Evolutionary conservation across 2,888 invertebrate genomes (phyloP).

Genomic region (Campaea margaritaria): DNA sequence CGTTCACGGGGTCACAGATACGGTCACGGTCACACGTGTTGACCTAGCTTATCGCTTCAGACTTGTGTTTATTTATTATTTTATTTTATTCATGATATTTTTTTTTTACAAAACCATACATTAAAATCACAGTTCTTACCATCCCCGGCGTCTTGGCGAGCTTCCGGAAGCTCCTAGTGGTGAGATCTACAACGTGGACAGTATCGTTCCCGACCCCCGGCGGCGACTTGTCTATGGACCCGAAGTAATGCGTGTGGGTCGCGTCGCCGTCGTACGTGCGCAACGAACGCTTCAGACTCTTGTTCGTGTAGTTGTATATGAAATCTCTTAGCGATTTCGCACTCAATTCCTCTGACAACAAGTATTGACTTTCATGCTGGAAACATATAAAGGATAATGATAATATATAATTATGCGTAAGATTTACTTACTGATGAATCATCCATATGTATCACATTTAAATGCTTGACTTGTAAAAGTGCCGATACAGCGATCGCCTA

Average conservation of each 20-base stretch:
- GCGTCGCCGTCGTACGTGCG: constrained; percentile 69
- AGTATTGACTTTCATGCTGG: constrained; percentile 89
- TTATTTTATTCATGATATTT: too few relatives aligned
- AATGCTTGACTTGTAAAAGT: too few relatives aligned
- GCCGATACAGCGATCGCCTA: too few relatives aligned
- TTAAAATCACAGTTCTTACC: constrained; percentile 69
- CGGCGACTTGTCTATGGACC: constrained; percentile 51
- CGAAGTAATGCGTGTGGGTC: constrained; percentile 75
- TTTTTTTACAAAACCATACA: too few relatives aligned
- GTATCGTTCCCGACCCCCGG: constrained; percentile 52
- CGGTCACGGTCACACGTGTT: too few relatives aligned
- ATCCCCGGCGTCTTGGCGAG: constrained; percentile 85
- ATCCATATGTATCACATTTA: too few relatives aligned
- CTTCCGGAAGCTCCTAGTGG: constrained; percentile 86
- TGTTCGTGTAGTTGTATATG: constrained; percentile 81
- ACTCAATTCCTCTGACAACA: constrained; percentile 83
- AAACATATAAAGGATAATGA: constrained; percentile 34
- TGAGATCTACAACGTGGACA: constrained; percentile 87
- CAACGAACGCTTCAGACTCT: constrained; percentile 67
- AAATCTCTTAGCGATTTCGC: constrained; percentile 81
- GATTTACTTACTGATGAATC: too few relatives aligned
- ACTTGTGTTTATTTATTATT: too few relatives aligned
- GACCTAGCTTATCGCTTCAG: too few relatives aligned
- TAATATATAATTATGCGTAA: too few relatives aligned
- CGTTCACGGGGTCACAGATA: too few relatives aligned